Base-by-base conservation (phyloP, 2,888 invertebrate genomes). In the Fissipunctia ypsillon region DNA sequence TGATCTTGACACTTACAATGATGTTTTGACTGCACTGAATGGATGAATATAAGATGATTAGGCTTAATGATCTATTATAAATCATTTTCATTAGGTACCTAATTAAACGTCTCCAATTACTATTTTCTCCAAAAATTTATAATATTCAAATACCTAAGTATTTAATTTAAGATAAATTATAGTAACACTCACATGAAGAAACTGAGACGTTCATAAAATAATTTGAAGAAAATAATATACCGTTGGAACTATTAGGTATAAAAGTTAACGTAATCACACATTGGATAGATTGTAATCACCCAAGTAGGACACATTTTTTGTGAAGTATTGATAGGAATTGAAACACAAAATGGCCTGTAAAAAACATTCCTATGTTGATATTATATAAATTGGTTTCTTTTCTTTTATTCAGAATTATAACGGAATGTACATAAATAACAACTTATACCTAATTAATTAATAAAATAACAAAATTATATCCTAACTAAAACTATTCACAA, bases 51-150 rank as follows among this genome's bases (percentile, higher is more conserved):
- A 31, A 22, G 9, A 61, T 56, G 45, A 61, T 61, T 38, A 28
- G 45, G 45, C 14, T 56, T 54, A 60, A 35, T 61, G 16, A 57
- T 48, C 28, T 10, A 14, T 35, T 14, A 54, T 45, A 41, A 54
- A 70, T 70, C 22, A 43, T 54, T 35, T 25, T 43, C 2, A 35
- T 52, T 12, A 52, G n/a, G n/a, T n/a, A n/a, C n/a, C 43, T 52
- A 41, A n/a, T n/a, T n/a, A 63, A 38, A 50, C 48, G 38, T 28
- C 16, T 71, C 35, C 6, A 35, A 70, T 57, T 45, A 67, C 4
- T 31, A 31, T 22, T 19, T 56, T 56, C 22, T 28, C 7, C 1
- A 25, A n/a, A 56, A 50, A 50, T 3, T 3, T 3, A 1, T 35
- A 67, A 66, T 43, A 14, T 35, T 43, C 5, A 7, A 25, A 35